Evolutionary conservation across 2,113 vertebrate species (phyloP).

Genomic region (Thamnophis sirtalis): DNA sequence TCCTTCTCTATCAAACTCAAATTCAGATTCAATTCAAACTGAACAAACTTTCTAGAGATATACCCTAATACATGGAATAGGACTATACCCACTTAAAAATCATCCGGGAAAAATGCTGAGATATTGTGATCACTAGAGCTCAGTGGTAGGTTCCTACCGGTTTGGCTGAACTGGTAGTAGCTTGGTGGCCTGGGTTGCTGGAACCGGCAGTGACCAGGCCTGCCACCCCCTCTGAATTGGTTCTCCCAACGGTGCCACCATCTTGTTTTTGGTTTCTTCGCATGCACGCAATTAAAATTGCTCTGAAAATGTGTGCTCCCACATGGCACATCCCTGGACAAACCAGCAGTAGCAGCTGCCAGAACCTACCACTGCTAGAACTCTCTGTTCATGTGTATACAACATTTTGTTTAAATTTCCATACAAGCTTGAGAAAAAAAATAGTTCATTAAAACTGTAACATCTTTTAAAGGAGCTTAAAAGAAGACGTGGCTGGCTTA

Average conservation of each 20-base stretch:
- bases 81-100: neutral
- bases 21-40: neutral
- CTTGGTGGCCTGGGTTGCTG: too few relatives aligned
- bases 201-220: too few relatives aligned
- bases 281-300: too few relatives aligned
- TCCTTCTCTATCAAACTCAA: conserved; percentile 10
- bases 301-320: too few relatives aligned
- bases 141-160: too few relatives aligned
- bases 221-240: too few relatives aligned
- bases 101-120: neutral
- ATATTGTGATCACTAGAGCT: neutral
- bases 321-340: too few relatives aligned
- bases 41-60: neutral
- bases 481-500: neutral
- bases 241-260: too few relatives aligned
- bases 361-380: too few relatives aligned
- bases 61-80: conserved; percentile 22
- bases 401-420: neutral
- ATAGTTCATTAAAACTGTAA: neutral
- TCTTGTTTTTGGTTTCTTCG: too few relatives aligned
- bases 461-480: neutral
- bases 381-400: neutral
- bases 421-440: neutral
- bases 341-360: too few relatives aligned
- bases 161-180: too few relatives aligned